Evolutionary conservation across 2,888 invertebrate genomes (phyloP).

Genomic region (Mystacides longicornis): DNA sequence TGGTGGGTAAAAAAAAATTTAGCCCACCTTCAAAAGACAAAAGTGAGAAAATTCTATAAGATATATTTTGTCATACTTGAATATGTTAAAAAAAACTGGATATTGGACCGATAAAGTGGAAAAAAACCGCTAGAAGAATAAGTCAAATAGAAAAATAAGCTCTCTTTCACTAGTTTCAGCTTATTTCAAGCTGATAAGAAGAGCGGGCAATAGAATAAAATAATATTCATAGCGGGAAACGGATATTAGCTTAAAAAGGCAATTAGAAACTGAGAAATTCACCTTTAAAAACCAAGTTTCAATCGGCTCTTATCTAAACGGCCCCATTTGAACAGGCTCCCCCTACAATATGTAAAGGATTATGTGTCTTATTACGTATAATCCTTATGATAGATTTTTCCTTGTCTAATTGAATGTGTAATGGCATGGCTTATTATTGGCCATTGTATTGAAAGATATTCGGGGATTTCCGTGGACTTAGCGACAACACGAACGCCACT

Average conservation of each 20-base stretch:
- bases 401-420: constrained; percentile 68
- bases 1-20: too few relatives aligned
- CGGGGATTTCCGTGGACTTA: constrained; percentile 25
- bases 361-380: constrained; percentile 33
- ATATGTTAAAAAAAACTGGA: too few relatives aligned
- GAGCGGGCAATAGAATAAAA: too few relatives aligned
- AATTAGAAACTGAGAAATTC: background rate
- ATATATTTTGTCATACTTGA: too few relatives aligned
- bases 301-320: constrained; percentile 1
- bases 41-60: too few relatives aligned
- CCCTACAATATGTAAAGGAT: constrained; percentile 29
- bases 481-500: too few relatives aligned
- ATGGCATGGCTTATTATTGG: constrained; percentile 48
- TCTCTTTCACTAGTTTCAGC: too few relatives aligned
- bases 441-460: constrained; percentile 37
- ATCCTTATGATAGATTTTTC: constrained; percentile 51
- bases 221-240: background rate
- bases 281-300: background rate
- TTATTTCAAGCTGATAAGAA: too few relatives aligned
- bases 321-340: background rate
- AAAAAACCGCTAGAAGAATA: too few relatives aligned
- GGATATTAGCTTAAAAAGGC: background rate
- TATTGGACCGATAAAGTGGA: too few relatives aligned
- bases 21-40: too few relatives aligned
- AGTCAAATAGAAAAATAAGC: too few relatives aligned